Percentiles rank a stretch among this genome's conserved stretches.
Conservation (phyloP, 2,888 invertebrate species). For the Leucania comma region DNA sequence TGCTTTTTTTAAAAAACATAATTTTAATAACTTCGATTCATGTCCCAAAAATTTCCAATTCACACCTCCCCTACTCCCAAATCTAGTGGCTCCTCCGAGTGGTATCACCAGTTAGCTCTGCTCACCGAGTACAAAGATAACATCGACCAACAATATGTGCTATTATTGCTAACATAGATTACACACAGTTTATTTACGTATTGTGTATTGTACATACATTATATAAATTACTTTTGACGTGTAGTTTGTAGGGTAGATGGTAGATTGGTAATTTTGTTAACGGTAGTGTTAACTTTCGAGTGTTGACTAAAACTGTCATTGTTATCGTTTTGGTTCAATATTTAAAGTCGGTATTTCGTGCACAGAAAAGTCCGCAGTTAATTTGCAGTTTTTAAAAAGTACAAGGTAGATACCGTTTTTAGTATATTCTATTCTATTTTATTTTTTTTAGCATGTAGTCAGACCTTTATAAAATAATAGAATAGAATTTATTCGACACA, state of each 20-base stretch:
- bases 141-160: conserved; percentile 85
- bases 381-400: too few relatives aligned
- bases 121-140: conserved; percentile 86
- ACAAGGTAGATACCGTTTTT: too few relatives aligned
- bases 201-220: conserved; percentile 74
- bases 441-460: too few relatives aligned
- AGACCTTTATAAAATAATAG: too few relatives aligned
- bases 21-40: too few relatives aligned
- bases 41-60: conserved; percentile 28
- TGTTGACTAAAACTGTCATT: neutral
- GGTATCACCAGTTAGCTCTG: conserved; percentile 79
- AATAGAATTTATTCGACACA: too few relatives aligned
- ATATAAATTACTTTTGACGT: conserved; percentile 75
- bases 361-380: neutral
- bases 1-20: too few relatives aligned
- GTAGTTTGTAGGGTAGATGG: conserved; percentile 67
- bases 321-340: neutral
- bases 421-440: too few relatives aligned
- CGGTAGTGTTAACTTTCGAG: conserved; percentile 8
- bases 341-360: neutral
- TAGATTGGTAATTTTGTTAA: conserved; percentile 36
- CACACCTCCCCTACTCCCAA: conserved; percentile 66
- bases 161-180: conserved; percentile 74
- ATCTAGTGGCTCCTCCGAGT: conserved; percentile 73
- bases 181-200: conserved; percentile 71